Evolutionary conservation across 1,140 invertebrate genomes (phyloP), one percentile per base, ranked within the genome.

Genomic region (Neodiprion pinetum): DNA sequence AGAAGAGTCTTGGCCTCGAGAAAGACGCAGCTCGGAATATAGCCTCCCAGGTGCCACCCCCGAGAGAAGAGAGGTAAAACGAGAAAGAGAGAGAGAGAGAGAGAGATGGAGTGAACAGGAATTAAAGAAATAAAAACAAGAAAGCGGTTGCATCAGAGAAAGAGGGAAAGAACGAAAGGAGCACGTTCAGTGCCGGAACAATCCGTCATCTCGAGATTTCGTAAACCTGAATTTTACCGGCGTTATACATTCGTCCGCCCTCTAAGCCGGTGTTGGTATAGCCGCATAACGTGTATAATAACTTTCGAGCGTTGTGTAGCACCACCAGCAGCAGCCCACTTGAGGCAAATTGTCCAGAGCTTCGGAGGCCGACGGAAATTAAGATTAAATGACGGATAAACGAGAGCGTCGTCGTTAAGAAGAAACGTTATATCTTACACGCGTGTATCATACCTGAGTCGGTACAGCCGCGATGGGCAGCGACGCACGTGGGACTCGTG

Each of bases 361-460:
- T 76, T 76, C 70, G 72, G 28, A 40, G 28, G 28, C 28, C 28
- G 1, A 75, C 50, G 78, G 77, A 84, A 86, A 83, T 84, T 84
- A 85, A 86, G 85, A 85, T 84, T 78, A 84, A 85, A 86, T 87
- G 84, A 83, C 80, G 84, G 80, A 86, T 85, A 86, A 86, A 84
- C 78, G 76, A 72, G 79, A 75, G 77, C 76, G 80, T 83, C 76
- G 74, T 78, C 72, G 74, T 80, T 80, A 83, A 81, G 67, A 70
- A 74, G 68, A 65, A 74, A 72, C 66, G 28, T 40, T 40, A 40
- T 40, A 40, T 40, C 28, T 40, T 40, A 40, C 28, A 40, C 28
- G 28, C 28, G 28, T 40, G 28, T 40, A 40, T 40, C 28, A 40
- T 40, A 40, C 28, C 28, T 40, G 28, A 40, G 28, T 40, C 5